Conservation (phyloP, 2,888 invertebrate genomes). For the Bombylius discolor region DNA sequence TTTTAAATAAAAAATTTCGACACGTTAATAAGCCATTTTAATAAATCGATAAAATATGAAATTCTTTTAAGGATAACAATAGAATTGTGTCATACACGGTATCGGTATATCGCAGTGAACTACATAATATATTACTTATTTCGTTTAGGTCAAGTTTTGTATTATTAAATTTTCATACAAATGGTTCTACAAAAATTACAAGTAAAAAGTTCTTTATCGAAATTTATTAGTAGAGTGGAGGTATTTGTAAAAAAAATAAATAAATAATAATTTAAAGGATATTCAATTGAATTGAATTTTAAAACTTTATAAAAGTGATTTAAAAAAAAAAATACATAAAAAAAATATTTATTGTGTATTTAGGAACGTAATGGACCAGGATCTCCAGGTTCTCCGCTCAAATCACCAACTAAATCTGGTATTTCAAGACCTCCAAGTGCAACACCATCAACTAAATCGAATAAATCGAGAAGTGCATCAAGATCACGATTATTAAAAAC, state of each 20-base stretch:
- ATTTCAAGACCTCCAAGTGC: constrained; percentile 36
- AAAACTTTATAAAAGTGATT: no score
- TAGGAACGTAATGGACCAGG: constrained; percentile 51
- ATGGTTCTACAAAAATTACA: constrained; percentile 10
- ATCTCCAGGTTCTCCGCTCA: constrained; percentile 57
- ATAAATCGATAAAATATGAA: constrained; percentile 11
- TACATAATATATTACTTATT: background rate
- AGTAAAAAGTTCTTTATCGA: constrained; percentile 6
- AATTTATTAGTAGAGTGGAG: constrained; percentile 7
- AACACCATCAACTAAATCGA: constrained; percentile 37
- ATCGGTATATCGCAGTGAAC: background rate
- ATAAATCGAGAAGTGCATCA: constrained; percentile 35
- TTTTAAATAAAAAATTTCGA: no score
- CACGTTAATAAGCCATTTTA: background rate
- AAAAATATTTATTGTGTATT: background rate
- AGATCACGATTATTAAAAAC: constrained; percentile 45
- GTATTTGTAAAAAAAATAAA: background rate
- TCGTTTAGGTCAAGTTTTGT: background rate
- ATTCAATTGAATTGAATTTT: no score
- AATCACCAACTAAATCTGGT: constrained; percentile 43
- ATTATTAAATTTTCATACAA: background rate
- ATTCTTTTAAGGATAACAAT: constrained; percentile 2
- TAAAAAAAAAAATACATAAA: no score
- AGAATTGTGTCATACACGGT: background rate
- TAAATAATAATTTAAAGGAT: background rate